Evolutionary conservation across 2,113 vertebrate species (phyloP).

Genomic region (Miniopterus natalensis): DNA sequence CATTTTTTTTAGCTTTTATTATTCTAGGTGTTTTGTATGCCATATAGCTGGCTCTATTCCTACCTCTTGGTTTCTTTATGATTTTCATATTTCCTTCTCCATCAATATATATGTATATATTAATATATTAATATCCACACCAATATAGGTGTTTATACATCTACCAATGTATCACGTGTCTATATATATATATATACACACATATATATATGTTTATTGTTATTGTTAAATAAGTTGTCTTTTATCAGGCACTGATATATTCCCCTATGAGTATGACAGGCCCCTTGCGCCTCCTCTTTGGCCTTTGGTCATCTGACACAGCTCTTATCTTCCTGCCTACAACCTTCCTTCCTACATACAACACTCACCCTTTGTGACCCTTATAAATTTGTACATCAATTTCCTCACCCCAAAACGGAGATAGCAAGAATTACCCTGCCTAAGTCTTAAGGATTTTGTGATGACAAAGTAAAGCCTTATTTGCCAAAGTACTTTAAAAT

Average conservation of each 20-base stretch:
- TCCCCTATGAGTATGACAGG: neutral
- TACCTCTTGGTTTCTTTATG: neutral
- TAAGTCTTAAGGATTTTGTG: slow-evolving; percentile 35
- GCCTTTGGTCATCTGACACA: neutral
- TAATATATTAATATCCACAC: neutral
- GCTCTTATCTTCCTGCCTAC: neutral
- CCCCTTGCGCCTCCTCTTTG: neutral
- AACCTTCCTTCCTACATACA: neutral
- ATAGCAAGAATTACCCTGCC: neutral
- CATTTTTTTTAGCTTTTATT: neutral
- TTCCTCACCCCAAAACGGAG: neutral
- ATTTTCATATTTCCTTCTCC: neutral
- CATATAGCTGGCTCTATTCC: neutral
- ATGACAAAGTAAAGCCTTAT: slow-evolving; percentile 22
- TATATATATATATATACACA: neutral
- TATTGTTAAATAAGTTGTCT: slow-evolving; percentile 15
- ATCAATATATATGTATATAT: neutral
- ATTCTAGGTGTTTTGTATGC: neutral
- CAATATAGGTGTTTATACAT: neutral
- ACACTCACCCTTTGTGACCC: neutral
- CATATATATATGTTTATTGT: neutral
- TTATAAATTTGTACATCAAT: neutral
- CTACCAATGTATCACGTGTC: neutral
- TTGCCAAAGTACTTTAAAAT: slow-evolving; percentile 24
- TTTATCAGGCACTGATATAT: neutral